Conservation (phyloP, 2,113 vertebrate species). For the Anolis carolinensis region DNA sequence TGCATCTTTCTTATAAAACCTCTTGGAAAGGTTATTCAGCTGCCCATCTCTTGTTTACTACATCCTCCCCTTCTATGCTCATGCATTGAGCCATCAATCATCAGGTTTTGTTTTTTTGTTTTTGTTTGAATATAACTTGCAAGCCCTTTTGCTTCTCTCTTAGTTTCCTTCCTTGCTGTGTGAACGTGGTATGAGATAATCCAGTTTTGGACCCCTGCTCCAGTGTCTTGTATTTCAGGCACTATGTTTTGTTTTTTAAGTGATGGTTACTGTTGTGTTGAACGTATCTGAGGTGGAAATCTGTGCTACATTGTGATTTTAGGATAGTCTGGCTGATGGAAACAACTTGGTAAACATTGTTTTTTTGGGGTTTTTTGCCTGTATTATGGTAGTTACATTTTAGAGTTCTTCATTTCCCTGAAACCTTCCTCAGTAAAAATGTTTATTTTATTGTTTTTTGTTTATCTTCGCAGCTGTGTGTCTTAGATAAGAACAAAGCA, state of each 20-base stretch:
- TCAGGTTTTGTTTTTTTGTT: no score
- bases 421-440: slow-evolving; percentile 1
- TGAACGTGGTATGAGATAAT: slow-evolving; percentile 17
- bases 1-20: no score
- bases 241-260: background rate
- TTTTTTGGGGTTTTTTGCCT: background rate
- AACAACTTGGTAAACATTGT: background rate
- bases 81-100: no score
- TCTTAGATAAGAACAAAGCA: background rate
- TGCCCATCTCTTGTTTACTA: no score
- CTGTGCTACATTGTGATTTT: background rate
- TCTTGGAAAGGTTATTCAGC: no score
- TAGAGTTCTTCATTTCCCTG: background rate
- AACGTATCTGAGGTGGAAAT: slow-evolving; percentile 1
- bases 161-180: background rate
- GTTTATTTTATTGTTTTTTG: background rate
- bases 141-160: background rate
- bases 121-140: background rate
- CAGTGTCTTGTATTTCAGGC: background rate
- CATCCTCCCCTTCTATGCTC: no score
- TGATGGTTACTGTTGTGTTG: slow-evolving; percentile 13
- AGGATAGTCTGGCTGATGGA: background rate
- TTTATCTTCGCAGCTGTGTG: background rate
- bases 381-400: background rate
- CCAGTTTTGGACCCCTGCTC: slow-evolving; percentile 9